Evolutionary conservation across 2,113 vertebrate genomes (phyloP), one percentile per base, ranked within the genome.

Genomic region (Megaceryle torquata): DNA sequence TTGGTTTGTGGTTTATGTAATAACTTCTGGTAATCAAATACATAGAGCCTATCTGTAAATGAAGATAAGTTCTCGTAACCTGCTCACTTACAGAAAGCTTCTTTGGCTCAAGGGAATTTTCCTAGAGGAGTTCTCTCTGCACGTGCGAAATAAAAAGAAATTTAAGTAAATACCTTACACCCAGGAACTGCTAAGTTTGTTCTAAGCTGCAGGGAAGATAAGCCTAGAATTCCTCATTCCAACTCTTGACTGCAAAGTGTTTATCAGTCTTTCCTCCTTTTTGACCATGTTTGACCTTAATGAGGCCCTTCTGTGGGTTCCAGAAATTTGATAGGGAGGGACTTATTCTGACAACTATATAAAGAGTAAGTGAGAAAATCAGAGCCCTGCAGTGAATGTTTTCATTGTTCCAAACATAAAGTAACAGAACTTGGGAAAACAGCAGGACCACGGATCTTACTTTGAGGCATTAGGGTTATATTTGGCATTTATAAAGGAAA

Each of bases 341-440:
- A 28, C 16, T 71, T 64, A 33, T 10, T 57, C 56, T n/a, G n/a
- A n/a, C n/a, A n/a, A n/a, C n/a, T n/a, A n/a, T n/a, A n/a, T n/a
- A n/a, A n/a, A n/a, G n/a, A n/a, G n/a, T 53, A 68, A 93, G n/a
- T 46, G 78, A 88, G 82, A 57, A 87, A 68, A 75, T 60, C 44
- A 5, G 54, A 54, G 63, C 25, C 51, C 64, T 44, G 35, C 35
- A 69, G 29, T 10, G 51, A 91, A 70, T 1, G 1, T 61, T 79
- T 74, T 35, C 24, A 33, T n/a, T 83, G 22, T 80, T 74, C 28
- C 21, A 35, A 26, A 24, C 6, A 6, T 57, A 25, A 46, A 84
- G 15, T 63, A 31, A 61, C 6, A 68, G 6, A 28, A 53, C 24
- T 13, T 31, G 11, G 29, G 35, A 43, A 72, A 90, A 76, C 39